A percentile compares a stretch with the other conserved stretches of the same genome.
These are phyloP conservation scores for Hoplostethus atlanticus DNA, from an alignment of 2,797 vertebrate genomes.

Conservation along the genomic window DNA sequence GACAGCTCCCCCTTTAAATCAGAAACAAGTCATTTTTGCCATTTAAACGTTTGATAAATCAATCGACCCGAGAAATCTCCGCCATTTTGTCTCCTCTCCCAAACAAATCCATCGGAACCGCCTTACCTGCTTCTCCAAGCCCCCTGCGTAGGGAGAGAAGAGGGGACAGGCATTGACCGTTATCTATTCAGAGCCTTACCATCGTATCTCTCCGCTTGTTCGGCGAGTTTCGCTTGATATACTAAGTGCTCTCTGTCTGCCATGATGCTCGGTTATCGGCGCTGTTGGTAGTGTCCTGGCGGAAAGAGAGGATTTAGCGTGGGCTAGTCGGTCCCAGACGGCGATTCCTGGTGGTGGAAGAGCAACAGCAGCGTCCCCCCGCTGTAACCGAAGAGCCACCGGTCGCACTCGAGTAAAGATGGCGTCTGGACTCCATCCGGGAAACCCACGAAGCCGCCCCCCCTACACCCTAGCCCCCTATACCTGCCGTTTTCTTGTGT, in stretches of 20 bases:
- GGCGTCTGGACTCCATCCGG: constrained; percentile 83
- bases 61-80: constrained; percentile 47
- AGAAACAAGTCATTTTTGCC: background rate
- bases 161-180: constrained; percentile 37
- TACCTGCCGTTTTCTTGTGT: background rate
- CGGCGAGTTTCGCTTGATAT: constrained; percentile 96
- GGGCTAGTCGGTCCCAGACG: constrained; percentile 52
- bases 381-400: constrained; percentile 74
- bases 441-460: constrained; percentile 61
- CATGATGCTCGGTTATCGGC: constrained; percentile 85
- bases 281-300: constrained; percentile 80
- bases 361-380: constrained; percentile 78
- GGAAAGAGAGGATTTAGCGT: constrained; percentile 78
- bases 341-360: constrained; percentile 67
- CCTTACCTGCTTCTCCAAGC: constrained; percentile 62
- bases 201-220: constrained; percentile 97
- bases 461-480: constrained; percentile 16
- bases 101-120: constrained; percentile 65
- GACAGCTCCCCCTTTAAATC: background rate
- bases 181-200: constrained; percentile 82
- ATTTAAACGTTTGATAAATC: background rate
- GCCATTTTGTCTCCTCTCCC: constrained; percentile 79
- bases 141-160: constrained; percentile 61
- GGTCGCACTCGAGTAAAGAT: constrained; percentile 82
- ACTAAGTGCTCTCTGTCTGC: constrained; percentile 93